Conservation (phyloP, 2,888 invertebrate species). For the Ptilodon capucinus region DNA sequence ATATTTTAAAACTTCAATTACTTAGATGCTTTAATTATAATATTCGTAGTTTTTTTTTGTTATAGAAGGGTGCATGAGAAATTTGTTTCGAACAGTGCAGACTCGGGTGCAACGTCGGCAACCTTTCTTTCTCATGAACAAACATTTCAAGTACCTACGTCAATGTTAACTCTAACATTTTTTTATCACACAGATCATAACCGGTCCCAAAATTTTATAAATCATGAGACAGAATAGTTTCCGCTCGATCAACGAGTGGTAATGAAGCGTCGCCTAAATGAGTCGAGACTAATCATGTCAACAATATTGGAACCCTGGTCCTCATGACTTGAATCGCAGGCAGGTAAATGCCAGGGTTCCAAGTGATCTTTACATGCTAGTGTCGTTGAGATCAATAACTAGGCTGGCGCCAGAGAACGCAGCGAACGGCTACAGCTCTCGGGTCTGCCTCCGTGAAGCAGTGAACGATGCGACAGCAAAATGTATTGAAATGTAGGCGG, state of each 20-base stretch:
- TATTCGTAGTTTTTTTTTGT: slow-evolving; percentile 11
- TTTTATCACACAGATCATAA: slow-evolving; percentile 64
- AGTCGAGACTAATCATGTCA: slow-evolving; percentile 48
- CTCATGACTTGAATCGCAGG: slow-evolving; percentile 3
- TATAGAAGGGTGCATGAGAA: slow-evolving; percentile 37
- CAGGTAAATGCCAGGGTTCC: slow-evolving; percentile 31
- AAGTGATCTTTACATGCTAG: slow-evolving; percentile 52
- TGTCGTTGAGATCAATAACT: slow-evolving; percentile 65
- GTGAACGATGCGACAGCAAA: slow-evolving; percentile 40
- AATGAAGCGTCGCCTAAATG: slow-evolving; percentile 72
- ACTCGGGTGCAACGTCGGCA: slow-evolving; percentile 62
- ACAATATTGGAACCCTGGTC: slow-evolving; percentile 33
- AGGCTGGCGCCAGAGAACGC: slow-evolving; percentile 61
- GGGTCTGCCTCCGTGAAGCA: slow-evolving; percentile 48
- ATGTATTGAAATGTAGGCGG: slow-evolving; percentile 46
- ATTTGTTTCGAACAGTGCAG: slow-evolving; percentile 58
- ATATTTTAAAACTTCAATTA: slow-evolving; percentile 5
- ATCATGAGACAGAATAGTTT: slow-evolving; percentile 70
- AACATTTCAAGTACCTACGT: slow-evolving; percentile 38
- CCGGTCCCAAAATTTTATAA: slow-evolving; percentile 68
- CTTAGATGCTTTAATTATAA: neutral
- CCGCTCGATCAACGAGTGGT: slow-evolving; percentile 69
- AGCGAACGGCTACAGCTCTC: slow-evolving; percentile 67
- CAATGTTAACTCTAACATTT: slow-evolving; percentile 33
- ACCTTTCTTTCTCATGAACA: slow-evolving; percentile 61